Conservation (phyloP, 2,113 vertebrate species). For the Pituophis catenifer region DNA sequence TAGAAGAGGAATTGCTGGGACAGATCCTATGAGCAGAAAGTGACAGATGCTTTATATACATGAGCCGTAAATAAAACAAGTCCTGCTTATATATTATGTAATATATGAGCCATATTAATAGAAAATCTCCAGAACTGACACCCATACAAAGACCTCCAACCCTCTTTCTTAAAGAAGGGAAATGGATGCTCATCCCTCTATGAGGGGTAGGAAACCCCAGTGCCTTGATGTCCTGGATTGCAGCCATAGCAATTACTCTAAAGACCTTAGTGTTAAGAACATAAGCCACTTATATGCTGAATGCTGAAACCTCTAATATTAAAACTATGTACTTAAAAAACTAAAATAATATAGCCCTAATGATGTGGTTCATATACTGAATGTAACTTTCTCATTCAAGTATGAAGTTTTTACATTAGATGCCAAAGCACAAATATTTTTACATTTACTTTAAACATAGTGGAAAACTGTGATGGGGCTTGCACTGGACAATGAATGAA, state of each 20-base stretch:
- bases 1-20: background rate
- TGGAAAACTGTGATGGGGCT: background rate
- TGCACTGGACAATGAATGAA: background rate
- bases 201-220: background rate
- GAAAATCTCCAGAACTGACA: conserved; percentile 6
- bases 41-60: background rate
- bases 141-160: background rate
- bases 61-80: background rate
- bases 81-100: background rate
- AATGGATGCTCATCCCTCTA: background rate
- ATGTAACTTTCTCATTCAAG: conserved; percentile 53
- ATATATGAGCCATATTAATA: conserved; percentile 1
- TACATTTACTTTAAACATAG: conserved; percentile 66
- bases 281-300: background rate
- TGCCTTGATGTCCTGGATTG: conserved; percentile 11
- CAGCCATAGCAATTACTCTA: background rate
- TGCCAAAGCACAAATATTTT: conserved; percentile 76
- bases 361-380: conserved; percentile 48
- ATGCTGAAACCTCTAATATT: background rate
- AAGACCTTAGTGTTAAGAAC: background rate
- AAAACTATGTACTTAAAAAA: background rate
- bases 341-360: background rate
- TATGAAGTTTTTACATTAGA: conserved; percentile 55
- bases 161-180: background rate
- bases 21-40: background rate